Percentiles rank a stretch among this genome's conserved stretches.
Conservation (phyloP, 2,888 invertebrate genomes). For the Netelia melanura region DNA sequence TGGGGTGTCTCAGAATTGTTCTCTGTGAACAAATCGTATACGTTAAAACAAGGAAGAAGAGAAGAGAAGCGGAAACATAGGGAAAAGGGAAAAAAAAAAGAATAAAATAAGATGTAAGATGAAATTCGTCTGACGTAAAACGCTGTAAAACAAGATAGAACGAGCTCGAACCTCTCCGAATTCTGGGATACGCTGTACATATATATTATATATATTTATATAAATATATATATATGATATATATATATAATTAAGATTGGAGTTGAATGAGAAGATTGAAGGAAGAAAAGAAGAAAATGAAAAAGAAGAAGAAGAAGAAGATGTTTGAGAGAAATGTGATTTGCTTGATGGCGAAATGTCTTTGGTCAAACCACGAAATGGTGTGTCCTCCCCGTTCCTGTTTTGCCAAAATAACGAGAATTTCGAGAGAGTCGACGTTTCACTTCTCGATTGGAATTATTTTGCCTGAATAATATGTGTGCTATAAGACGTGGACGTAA, state of each 20-base stretch:
- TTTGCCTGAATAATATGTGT: slow-evolving; percentile 10
- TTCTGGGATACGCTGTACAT: slow-evolving; percentile 64
- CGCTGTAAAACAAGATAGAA: slow-evolving; percentile 38
- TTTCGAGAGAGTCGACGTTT: slow-evolving; percentile 33
- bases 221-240: slow-evolving; percentile 55
- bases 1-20: slow-evolving; percentile 67
- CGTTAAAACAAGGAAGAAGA: slow-evolving; percentile 34
- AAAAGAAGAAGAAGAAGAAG: slow-evolving; percentile 15
- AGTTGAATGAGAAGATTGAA: slow-evolving; percentile 24
- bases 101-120: not conserved
- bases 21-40: slow-evolving; percentile 64
- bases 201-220: slow-evolving; percentile 65
- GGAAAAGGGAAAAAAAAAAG: slow-evolving; percentile 30
- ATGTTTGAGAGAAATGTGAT: slow-evolving; percentile 9
- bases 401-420: slow-evolving; percentile 75
- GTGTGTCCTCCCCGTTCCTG: slow-evolving; percentile 63
- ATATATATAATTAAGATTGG: slow-evolving; percentile 49
- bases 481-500: not conserved
- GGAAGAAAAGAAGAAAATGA: slow-evolving; percentile 5
- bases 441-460: not conserved
- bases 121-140: slow-evolving; percentile 25
- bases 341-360: not conserved
- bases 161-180: slow-evolving; percentile 39
- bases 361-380: slow-evolving; percentile 11
- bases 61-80: slow-evolving; percentile 22